These are phyloP conservation scores for Mythimna ferrago DNA, from an alignment of 2,888 invertebrate species.

Conservation along the genomic window DNA sequence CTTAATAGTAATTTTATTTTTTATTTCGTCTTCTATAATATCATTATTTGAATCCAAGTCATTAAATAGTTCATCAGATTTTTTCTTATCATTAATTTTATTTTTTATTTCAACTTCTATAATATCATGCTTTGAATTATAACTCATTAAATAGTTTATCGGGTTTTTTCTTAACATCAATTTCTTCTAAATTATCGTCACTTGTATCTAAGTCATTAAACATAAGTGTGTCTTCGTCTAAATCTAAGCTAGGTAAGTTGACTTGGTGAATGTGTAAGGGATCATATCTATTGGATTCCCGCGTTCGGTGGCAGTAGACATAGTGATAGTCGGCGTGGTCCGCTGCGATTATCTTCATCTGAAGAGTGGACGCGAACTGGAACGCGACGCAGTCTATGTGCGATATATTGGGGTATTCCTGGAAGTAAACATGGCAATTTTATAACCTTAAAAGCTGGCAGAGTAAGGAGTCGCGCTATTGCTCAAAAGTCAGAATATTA, in stretches of 20 bases:
- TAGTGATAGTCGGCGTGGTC: constrained; percentile 13
- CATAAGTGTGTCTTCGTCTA: constrained; percentile 11
- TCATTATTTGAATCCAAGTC: not conserved
- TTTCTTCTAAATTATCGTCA: no score
- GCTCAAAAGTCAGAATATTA: no score
- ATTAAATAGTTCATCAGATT: not conserved
- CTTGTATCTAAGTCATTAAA: not conserved
- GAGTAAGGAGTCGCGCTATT: no score
- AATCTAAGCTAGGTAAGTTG: not conserved
- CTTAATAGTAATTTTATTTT: not conserved
- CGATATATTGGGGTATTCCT: constrained; percentile 5
- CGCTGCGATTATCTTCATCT: not conserved
- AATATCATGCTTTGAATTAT: no score
- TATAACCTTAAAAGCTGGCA: no score
- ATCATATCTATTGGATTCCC: not conserved
- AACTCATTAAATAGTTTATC: no score
- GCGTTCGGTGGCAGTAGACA: not conserved
- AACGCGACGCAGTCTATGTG: not conserved
- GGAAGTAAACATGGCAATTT: not conserved
- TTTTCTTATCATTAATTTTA: no score
- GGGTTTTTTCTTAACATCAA: no score
- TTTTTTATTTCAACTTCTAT: no score
- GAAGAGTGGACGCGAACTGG: not conserved
- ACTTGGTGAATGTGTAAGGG: not conserved
- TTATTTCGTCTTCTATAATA: not conserved